Base-by-base conservation (phyloP, 2,888 invertebrate genomes). In the Rhynchonema sp. region DNA sequence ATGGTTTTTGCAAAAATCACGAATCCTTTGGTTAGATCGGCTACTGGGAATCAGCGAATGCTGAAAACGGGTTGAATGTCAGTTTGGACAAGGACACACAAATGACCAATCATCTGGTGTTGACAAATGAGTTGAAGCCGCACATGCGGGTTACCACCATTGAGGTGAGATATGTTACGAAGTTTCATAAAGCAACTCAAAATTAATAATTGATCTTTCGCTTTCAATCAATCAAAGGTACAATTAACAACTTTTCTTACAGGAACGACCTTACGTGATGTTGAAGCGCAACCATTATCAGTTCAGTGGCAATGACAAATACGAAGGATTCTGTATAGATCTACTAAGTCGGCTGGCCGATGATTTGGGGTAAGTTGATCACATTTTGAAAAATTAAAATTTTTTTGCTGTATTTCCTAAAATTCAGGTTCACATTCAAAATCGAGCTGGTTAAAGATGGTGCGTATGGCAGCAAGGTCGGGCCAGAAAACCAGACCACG, bases 251-350 rank as follows among this genome's bases (percentile, higher is more conserved):
- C n/a, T n/a, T n/a, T n/a, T 13, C 38, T 13, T 38, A n/a, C 58
- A 74, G 74, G 73, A 73, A 58, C 62, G 65, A 1, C 74, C 74
- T 0, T 74, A 74, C 62, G 71, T 74, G 28, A 69, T 70, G 66
- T 30, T 63, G 46, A 66, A 57, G 27, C 25, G 49, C 25, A 22
- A 53, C 30, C 23, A 29, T 38, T 30, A 29, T 13, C 17, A 28
- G 17, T 30, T 29, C 23, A n/a, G 29, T 1, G 30, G 67, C 60
- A 84, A 84, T 71, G 80, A 80, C 64, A 79, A 84, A 61, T 86
- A 84, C 75, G 84, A 82, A 74, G 85, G 85, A 58, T 86, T 84
- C 75, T 85, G 85, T 75, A 82, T 85, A 64, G 85, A 86, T 73
- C 78, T 85, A 55, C 81, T 84, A 65, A 80, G 81, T 25, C 68